Percentiles rank a stretch among this genome's conserved stretches.
These are phyloP conservation scores for Aldrovandia affinis DNA, from an alignment of 2,797 vertebrate species.

Conservation along the genomic window DNA sequence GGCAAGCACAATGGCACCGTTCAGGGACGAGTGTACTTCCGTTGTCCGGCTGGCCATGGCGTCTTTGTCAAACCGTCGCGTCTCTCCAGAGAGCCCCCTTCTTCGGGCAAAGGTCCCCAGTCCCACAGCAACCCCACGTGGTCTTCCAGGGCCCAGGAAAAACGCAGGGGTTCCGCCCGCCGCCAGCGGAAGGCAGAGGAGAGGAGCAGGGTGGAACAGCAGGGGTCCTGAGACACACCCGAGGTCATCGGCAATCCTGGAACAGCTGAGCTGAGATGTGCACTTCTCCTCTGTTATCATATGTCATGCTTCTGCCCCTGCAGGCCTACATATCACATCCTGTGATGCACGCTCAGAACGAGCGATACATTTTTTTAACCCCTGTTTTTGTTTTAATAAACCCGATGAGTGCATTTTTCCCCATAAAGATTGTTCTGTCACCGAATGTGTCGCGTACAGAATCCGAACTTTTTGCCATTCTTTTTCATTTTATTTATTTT, in stretches of 20 bases:
- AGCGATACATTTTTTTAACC: conserved; percentile 36
- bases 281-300: conserved; percentile 9
- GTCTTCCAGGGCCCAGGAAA: conserved; percentile 51
- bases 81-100: conserved; percentile 76
- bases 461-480: conserved; percentile 49
- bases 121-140: conserved; percentile 55
- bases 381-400: conserved; percentile 42
- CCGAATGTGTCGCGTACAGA: conserved; percentile 80
- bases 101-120: conserved; percentile 51
- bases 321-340: conserved; percentile 39
- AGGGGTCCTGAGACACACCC: conserved; percentile 50
- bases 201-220: conserved; percentile 57
- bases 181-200: conserved; percentile 37
- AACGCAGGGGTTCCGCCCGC: conserved; percentile 49
- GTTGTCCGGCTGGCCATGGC: conserved; percentile 78
- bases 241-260: conserved; percentile 28
- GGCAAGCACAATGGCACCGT: conserved; percentile 85
- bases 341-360: conserved; percentile 16
- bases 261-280: conserved; percentile 38
- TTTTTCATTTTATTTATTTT: conserved; percentile 45
- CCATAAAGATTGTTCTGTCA: conserved; percentile 74
- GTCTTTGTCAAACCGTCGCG: conserved; percentile 81
- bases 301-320: conserved; percentile 34
- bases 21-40: conserved; percentile 84
- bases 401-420: conserved; percentile 57